Evolutionary conservation across 2,113 vertebrate genomes (phyloP).

Genomic region (Python bivittatus): DNA sequence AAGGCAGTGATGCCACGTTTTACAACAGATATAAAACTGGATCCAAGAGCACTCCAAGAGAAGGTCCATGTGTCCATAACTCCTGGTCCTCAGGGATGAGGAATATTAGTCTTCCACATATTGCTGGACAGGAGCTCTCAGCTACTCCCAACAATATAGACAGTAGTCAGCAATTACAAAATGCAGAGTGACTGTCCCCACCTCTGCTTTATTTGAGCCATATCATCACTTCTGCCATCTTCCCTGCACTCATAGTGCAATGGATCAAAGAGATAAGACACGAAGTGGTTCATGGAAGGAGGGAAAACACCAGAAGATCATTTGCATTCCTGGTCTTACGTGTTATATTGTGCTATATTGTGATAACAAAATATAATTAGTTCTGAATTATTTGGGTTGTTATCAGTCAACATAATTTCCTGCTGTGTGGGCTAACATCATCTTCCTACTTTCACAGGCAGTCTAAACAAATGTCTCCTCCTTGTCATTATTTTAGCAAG

Average conservation of each 20-base stretch:
- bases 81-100: neutral
- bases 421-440: constrained; percentile 37
- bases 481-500: constrained; percentile 62
- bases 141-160: neutral
- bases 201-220: neutral
- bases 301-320: constrained; percentile 19
- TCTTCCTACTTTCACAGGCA: constrained; percentile 58
- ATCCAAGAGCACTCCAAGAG: neutral
- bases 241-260: constrained; percentile 43
- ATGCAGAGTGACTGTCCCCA: neutral
- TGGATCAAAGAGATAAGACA: constrained; percentile 58
- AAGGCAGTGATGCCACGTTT: neutral
- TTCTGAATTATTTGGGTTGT: constrained; percentile 70
- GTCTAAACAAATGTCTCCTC: constrained; percentile 65
- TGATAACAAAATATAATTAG: constrained; percentile 67
- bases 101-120: neutral
- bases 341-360: too few species aligned
- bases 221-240: constrained; percentile 35
- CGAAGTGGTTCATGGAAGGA: constrained; percentile 26
- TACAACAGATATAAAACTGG: neutral
- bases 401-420: constrained; percentile 73
- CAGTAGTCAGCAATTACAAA: neutral
- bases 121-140: neutral
- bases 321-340: constrained; percentile 66
- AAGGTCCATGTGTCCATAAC: neutral